These are phyloP conservation scores for Scaptomyza parva DNA, from an alignment of 2,888 invertebrate genomes.

Conservation along the genomic window DNA sequence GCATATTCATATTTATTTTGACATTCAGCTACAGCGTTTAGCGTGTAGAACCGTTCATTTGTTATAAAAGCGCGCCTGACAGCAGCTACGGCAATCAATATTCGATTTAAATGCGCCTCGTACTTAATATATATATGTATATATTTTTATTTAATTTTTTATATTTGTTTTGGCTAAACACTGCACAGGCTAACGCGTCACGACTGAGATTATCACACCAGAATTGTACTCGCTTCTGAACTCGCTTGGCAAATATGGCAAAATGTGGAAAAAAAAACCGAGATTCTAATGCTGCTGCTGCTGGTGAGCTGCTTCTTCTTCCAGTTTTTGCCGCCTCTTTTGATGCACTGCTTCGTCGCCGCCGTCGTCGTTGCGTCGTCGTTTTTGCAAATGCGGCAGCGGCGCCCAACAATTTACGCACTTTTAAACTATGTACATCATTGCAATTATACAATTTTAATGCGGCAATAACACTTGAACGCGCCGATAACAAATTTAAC, in stretches of 20 bases:
- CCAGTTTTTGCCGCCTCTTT: conserved; percentile 75
- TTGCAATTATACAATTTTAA: conserved; percentile 44
- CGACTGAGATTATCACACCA: conserved; percentile 48
- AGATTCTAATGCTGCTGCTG: conserved; percentile 62
- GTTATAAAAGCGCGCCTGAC: conserved; percentile 37
- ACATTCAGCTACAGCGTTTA: conserved; percentile 20
- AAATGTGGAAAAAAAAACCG: conserved; percentile 37
- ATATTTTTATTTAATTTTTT: conserved; percentile 25
- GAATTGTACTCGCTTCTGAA: conserved; percentile 34
- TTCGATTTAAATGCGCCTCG: conserved; percentile 48
- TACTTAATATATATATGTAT: conserved; percentile 30
- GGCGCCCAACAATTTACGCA: conserved; percentile 61
- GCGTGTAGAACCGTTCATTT: conserved; percentile 11
- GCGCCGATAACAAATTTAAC: conserved; percentile 41
- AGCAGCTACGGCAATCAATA: conserved; percentile 48
- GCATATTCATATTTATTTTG: conserved; percentile 47
- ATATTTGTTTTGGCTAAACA: conserved; percentile 45
- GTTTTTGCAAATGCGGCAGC: conserved; percentile 61
- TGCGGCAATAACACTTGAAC: conserved; percentile 46
- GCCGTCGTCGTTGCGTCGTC: conserved; percentile 61
- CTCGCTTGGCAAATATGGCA: conserved; percentile 55
- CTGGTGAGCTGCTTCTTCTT: conserved; percentile 72
- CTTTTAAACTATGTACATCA: conserved; percentile 69
- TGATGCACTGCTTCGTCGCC: conserved; percentile 78
- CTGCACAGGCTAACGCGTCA: conserved; percentile 49